phyloP scores from a whole-genome alignment of 2,113 vertebrate species.

The Chamaetylas fuelleborni region DNA sequence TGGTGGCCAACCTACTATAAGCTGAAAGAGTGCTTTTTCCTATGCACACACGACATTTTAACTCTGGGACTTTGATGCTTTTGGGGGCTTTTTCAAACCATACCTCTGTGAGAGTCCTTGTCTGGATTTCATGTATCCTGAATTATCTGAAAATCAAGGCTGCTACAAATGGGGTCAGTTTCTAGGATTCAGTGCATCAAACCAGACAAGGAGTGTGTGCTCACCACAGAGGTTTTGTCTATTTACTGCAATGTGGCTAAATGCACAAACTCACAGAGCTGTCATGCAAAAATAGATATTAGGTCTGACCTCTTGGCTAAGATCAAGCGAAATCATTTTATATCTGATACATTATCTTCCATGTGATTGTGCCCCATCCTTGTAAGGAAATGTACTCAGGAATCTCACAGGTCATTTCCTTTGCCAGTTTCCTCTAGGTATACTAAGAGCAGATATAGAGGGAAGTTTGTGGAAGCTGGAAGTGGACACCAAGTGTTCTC shows the following conservation, averaged over 20 bases:
- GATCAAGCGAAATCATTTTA: conserved; percentile 34
- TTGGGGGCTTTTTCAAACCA: conserved; percentile 3
- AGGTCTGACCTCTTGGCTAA: neutral
- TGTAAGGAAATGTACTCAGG: neutral
- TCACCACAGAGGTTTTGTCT: neutral
- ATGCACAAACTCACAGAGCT: neutral
- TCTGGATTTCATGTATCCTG: neutral
- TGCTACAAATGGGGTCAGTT: neutral
- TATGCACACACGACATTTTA: neutral
- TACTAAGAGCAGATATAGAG: neutral
- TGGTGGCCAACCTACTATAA: neutral
- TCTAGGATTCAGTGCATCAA: conserved; percentile 9
- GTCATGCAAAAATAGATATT: neutral
- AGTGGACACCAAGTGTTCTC: neutral
- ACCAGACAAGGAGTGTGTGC: neutral
- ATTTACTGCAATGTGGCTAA: neutral
- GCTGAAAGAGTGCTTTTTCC: neutral
- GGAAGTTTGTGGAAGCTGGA: neutral
- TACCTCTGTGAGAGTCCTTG: neutral
- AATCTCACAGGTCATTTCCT: neutral
- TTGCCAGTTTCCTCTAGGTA: neutral
- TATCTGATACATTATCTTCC: neutral
- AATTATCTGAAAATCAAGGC: conserved; percentile 36
- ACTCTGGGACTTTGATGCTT: neutral
- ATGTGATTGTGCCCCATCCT: neutral